A percentile compares a stretch with the other conserved stretches of the same genome.
phyloP scores from a whole-genome alignment of 2,113 vertebrate genomes.

The Corythoichthys intestinalis region DNA sequence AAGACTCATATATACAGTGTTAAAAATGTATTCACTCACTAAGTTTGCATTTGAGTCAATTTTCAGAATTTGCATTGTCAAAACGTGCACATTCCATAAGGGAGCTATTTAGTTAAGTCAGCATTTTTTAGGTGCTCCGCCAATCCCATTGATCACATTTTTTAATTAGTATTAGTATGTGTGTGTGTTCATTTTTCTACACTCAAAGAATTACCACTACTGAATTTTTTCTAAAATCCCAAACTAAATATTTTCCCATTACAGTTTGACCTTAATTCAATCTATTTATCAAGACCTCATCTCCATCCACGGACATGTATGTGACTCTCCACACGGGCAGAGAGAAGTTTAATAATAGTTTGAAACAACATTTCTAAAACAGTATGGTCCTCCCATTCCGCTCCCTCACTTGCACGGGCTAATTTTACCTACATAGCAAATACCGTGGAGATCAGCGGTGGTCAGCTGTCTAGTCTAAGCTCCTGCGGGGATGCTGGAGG shows the following conservation, averaged over 20 bases:
- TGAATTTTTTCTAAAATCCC: neutral
- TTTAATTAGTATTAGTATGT: neutral
- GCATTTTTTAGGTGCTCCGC: neutral
- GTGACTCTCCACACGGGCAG: constrained; percentile 26
- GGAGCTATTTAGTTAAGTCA: neutral
- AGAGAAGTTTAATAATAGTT: constrained; percentile 42
- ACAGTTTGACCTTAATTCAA: neutral
- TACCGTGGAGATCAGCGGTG: constrained; percentile 50
- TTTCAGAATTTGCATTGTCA: neutral
- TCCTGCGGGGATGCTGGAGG: constrained; percentile 42
- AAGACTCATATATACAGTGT: no score
- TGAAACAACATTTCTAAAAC: constrained; percentile 50
- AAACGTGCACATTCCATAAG: neutral
- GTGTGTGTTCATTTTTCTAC: neutral
- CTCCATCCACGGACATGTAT: constrained; percentile 49
- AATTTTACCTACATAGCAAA: constrained; percentile 58
- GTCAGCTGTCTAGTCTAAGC: constrained; percentile 58
- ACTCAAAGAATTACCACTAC: no score
- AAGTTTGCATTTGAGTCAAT: neutral
- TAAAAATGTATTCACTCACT: neutral
- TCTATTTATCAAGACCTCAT: constrained; percentile 16
- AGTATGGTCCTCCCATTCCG: constrained; percentile 40
- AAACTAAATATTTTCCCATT: constrained; percentile 4
- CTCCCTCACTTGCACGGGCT: constrained; percentile 14
- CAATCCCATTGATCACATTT: neutral